A percentile compares a stretch with the other conserved stretches of the same genome.
These are phyloP conservation scores for Bedellia somnulentella DNA, from an alignment of 2,888 invertebrate genomes.

Conservation along the genomic window DNA sequence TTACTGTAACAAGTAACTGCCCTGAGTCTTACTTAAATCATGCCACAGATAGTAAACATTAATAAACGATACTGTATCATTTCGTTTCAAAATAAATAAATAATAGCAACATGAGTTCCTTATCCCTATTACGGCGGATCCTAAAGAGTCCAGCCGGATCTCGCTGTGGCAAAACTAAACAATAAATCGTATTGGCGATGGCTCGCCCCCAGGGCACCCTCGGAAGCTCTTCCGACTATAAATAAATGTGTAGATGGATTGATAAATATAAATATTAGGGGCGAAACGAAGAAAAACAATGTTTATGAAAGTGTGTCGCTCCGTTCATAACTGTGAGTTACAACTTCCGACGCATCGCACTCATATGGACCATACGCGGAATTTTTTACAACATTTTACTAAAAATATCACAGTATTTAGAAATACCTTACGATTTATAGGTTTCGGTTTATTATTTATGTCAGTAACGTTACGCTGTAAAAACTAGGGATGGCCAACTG, in stretches of 20 bases:
- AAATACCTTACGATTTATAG: too few species aligned
- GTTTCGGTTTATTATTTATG: too few species aligned
- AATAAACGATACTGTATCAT: too few species aligned
- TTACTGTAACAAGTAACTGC: too few species aligned
- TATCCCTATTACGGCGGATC: too few species aligned
- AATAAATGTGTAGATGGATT: constrained; percentile 62
- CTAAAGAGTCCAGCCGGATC: too few species aligned
- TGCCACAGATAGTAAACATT: too few species aligned
- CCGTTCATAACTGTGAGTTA: constrained; percentile 60
- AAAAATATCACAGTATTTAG: neutral
- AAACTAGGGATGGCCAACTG: too few species aligned
- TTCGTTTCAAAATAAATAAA: too few species aligned
- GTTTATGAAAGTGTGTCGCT: constrained; percentile 62
- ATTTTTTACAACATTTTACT: constrained; percentile 27
- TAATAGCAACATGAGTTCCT: too few species aligned
- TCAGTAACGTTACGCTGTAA: too few species aligned
- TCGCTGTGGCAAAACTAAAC: constrained; percentile 53
- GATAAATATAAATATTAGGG: constrained; percentile 62
- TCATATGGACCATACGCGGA: constrained; percentile 45
- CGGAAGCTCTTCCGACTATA: constrained; percentile 55
- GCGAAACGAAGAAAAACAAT: constrained; percentile 61
- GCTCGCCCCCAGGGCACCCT: constrained; percentile 49
- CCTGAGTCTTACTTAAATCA: too few species aligned
- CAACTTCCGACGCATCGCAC: constrained; percentile 54
- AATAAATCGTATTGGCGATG: constrained; percentile 58